Base-by-base conservation (phyloP, 2,797 vertebrate genomes). In the Muraenolepis orangiensis region DNA sequence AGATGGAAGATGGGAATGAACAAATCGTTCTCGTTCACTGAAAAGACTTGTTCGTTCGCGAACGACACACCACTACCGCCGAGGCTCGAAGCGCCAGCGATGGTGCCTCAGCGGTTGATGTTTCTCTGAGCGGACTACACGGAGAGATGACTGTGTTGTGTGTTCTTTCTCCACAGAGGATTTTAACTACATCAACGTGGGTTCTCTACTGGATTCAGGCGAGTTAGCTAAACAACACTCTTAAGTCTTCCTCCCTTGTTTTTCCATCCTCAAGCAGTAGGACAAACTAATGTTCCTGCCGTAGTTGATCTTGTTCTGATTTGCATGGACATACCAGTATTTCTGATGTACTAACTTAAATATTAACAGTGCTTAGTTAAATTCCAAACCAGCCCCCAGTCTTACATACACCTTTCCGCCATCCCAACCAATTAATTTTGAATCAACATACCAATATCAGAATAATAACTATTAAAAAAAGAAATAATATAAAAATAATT, bases 131-230 rank as follows among this genome's bases (percentile, higher is more conserved):
- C 4, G 4, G n/a, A n/a, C n/a, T n/a, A n/a, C n/a, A n/a, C 4
- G 11, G n/a, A 30, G 18, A 0, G 0, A 29, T 31, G 10, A 36
- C 30, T 36, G 6, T 4, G 30, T n/a, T 36, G 20, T 32, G 20
- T 36, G 18, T 64, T 26, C 3, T 51, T 57, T 57, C 61, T 73
- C 57, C 23, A 73, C 72, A 73, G 72, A 11, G 3, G 72, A 73
- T 26, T 34, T 18, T 1, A 14, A 34, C 34, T 73, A 73, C 26
- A 32, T 73, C n/a, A 73, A 73, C 14, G 32, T 73, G 10, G 23
- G 16, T 6, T 13, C 57, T n/a, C 20, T 8, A 20, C 51, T 11
- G 51, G 20, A 57, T 1, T 23, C 51, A 57, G 51, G 51, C 51
- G 16, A 57, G 20, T 0, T 10, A 6, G 23, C 51, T n/a, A 1